Base-by-base conservation (phyloP, 1,140 invertebrate species). In the Stegodyphus dumicola region DNA sequence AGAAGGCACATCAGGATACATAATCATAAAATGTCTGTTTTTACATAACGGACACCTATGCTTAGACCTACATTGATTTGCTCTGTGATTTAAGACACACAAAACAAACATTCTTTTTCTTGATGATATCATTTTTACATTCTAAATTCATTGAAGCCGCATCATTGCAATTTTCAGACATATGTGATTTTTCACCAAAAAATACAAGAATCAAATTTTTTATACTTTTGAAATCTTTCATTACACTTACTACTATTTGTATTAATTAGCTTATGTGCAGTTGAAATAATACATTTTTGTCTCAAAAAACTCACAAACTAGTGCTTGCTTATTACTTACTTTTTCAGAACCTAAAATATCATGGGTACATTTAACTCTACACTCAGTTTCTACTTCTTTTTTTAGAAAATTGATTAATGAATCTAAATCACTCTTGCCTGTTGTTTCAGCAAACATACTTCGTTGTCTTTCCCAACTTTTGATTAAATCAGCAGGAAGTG, bases 61-160 rank as follows among this genome's bases (percentile, higher is more conserved):
- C 11, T 17, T n/a, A 6, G 48, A 73, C 15, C 7, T 74, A 51
- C 69, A 83, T 15, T 74, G 53, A 7, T 74, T 74, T 33, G 48
- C 56, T 33, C 5, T 74, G n/a, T 75, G 48, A 65, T 18, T 49
- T 66, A 18, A 2, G 9, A 75, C 70, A 83, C 13, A 67, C 52
- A 75, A 65, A 74, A 79, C 66, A 70, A n/a, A 6, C 77, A 7
- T 79, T 70, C 33, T 79, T 69, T 69, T 79, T 17, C 77, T 79
- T 70, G 70, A 54, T 7, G 17, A 70, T 56, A 79, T 79, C 48
- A 18, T 79, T 79, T 49, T 70, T 79, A 17, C 48, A n/a, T 60
- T 56, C 75, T 60, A 77, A 18, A 56, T 4, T 33, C 75, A 77
- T 7, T 10, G 17, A 60, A 60, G 15, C 6, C 9, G n/a, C 18